Base-by-base conservation (phyloP, 2,888 invertebrate species). In the Ochropleura leucogaster region DNA sequence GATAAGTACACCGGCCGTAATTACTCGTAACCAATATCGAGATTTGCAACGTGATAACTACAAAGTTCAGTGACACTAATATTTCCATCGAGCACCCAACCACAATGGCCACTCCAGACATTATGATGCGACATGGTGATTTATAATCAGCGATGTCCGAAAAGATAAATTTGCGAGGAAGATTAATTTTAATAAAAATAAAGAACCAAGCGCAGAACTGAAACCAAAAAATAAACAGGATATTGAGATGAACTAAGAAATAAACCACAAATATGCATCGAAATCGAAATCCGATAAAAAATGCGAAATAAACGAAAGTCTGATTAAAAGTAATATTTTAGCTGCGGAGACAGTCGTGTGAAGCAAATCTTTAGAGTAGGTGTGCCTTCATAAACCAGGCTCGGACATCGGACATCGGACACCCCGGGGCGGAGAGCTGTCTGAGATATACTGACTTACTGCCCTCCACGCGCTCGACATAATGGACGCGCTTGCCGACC, bases 281-380 rank as follows among this genome's bases (percentile, higher is more conserved):
- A 85, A 87, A 85, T 85, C 80, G 84, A 88, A 89, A 90, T 85
- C 84, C 79, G 85, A 89, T 87, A 87, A 89, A 83, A 87, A 87
- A 88, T 72, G 87, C 87, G 85, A 90, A 91, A 87, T 85, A 88
- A 89, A 89, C 71, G 80, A 87, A 85, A 86, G 80, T 74, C 85
- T 87, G 91, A 92, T 92, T 92, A 92, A 91, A 82, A 81, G 82
- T 85, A 91, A 94, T 93, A 94, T 92, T 90, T 95, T 89, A 91
- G 79, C 71, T 84, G 82, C 88, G 86, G 88, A 86, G 91, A 91
- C 90, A 90, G 87, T 90, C 87, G 87, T 86, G 88, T 88, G 88
- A 93, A 93, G 90, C 89, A 89, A 92, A 91, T 92, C 89, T 90
- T 89, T 88, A 77, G 83, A 90, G 89, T 89, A 90, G 90, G 89